Evolutionary conservation across 2,888 invertebrate genomes (phyloP).

Genomic region (Argyra leucocephala): DNA sequence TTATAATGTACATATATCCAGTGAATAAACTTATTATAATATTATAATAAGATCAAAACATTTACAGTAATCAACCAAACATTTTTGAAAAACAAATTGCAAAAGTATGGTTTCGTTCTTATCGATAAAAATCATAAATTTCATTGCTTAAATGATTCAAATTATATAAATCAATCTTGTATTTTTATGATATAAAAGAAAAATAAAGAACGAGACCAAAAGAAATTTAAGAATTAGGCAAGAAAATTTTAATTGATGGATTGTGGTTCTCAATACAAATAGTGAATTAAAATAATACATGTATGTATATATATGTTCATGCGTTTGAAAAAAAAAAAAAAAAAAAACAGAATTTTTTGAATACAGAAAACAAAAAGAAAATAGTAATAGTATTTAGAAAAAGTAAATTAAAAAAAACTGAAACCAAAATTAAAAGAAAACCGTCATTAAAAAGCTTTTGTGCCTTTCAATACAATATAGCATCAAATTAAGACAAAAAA

Average conservation of each 20-base stretch:
- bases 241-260: background rate
- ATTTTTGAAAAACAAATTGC: too few species aligned
- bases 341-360: background rate
- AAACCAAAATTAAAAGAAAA: background rate
- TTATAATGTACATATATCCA: too few species aligned
- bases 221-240: background rate
- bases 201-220: too few species aligned
- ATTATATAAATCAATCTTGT: too few species aligned
- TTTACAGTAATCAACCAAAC: too few species aligned
- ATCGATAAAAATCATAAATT: too few species aligned
- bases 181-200: too few species aligned
- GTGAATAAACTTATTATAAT: too few species aligned
- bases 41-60: too few species aligned
- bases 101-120: too few species aligned
- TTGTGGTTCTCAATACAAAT: background rate
- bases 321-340: background rate
- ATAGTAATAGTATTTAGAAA: background rate
- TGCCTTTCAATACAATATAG: background rate
- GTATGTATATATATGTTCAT: background rate
- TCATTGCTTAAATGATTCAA: too few species aligned
- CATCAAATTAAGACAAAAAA: background rate
- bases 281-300: background rate
- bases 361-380: background rate
- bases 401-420: background rate
- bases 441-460: slow-evolving; percentile 1